Percentiles rank a stretch among this genome's conserved stretches.
Conservation (phyloP, 2,888 invertebrate genomes). For the Eristalis pertinax region DNA sequence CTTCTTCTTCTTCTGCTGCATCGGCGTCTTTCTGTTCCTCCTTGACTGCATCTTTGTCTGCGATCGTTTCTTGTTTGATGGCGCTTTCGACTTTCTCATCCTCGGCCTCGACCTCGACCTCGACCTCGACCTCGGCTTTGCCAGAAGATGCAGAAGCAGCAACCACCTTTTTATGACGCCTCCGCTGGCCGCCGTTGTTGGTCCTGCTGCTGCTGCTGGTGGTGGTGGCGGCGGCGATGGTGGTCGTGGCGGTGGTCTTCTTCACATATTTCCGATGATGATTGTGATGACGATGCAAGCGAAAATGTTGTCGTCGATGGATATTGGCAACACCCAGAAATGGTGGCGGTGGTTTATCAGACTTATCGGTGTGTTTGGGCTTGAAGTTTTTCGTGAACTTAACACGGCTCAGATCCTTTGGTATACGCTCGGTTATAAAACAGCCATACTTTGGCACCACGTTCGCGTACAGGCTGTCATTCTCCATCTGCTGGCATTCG, state of each 20-base stretch:
- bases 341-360: slow-evolving; percentile 72
- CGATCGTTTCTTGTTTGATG: neutral
- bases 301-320: slow-evolving; percentile 49
- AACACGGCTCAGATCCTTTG: slow-evolving; percentile 77
- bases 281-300: slow-evolving; percentile 35
- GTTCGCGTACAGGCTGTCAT: slow-evolving; percentile 73
- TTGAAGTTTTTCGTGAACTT: slow-evolving; percentile 73
- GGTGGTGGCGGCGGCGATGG: no score
- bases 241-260: slow-evolving; percentile 46
- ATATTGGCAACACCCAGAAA: slow-evolving; percentile 77
- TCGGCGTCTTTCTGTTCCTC: no score
- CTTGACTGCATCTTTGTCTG: neutral
- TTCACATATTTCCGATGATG: slow-evolving; percentile 29
- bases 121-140: neutral
- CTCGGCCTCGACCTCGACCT: neutral
- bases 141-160: no score
- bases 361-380: slow-evolving; percentile 64
- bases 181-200: slow-evolving; percentile 34
- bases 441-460: slow-evolving; percentile 80
- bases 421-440: slow-evolving; percentile 77
- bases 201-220: no score
- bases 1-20: no score
- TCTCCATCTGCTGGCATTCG: slow-evolving; percentile 7
- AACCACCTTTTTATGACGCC: slow-evolving; percentile 6
- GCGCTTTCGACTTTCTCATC: neutral